phyloP scores from a whole-genome alignment of 2,888 invertebrate species.

The Calameuta filiformis region DNA sequence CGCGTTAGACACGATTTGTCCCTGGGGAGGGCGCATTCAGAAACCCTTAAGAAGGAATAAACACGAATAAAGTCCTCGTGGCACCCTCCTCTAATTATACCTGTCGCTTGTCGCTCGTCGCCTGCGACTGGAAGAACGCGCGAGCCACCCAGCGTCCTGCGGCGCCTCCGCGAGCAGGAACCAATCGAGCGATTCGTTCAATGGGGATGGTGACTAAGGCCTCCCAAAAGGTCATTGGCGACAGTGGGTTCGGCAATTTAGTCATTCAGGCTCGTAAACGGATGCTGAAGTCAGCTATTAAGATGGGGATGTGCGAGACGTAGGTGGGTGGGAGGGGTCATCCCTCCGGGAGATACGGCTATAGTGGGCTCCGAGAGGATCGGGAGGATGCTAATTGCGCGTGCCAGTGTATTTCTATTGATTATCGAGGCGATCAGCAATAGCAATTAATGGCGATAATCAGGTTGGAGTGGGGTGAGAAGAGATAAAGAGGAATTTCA shows the following conservation, averaged over 20 bases:
- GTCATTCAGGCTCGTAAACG: neutral
- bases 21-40: neutral
- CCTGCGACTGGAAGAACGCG: neutral
- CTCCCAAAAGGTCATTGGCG: neutral
- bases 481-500: neutral
- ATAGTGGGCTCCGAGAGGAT: neutral
- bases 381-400: constrained; percentile 37
- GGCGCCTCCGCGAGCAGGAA: neutral
- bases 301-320: neutral
- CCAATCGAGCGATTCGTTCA: neutral
- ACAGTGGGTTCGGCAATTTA: neutral
- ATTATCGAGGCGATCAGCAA: constrained; percentile 65
- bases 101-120: neutral
- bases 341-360: neutral
- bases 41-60: neutral
- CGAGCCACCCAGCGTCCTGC: neutral
- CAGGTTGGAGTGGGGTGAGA: neutral
- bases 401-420: constrained; percentile 65
- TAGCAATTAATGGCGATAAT: constrained; percentile 35
- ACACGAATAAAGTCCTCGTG: neutral
- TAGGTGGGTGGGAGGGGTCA: too few relatives aligned
- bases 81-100: neutral
- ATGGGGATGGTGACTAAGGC: neutral
- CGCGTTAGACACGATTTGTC: neutral
- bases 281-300: too few relatives aligned